These are phyloP conservation scores for Anthopleura xanthogrammica DNA, from an alignment of 92 coral and sea anemone genomes.

Conservation along the genomic window DNA sequence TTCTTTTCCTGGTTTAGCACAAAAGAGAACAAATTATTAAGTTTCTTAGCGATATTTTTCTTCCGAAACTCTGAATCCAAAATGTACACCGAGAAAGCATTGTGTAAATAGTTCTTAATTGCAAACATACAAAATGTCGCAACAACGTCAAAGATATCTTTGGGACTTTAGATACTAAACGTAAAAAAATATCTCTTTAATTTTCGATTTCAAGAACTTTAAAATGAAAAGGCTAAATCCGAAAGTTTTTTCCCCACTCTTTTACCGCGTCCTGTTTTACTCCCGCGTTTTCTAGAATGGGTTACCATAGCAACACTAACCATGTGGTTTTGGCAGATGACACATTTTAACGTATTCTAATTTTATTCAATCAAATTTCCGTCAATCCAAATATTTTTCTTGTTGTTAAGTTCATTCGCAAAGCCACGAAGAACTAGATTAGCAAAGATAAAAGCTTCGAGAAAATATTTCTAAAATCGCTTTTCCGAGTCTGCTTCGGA, in stretches of 20 bases:
- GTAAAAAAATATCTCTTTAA: no score
- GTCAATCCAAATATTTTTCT: neutral
- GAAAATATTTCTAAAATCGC: neutral
- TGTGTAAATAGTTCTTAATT: no score
- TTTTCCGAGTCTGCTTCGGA: no score
- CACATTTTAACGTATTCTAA: slow-evolving; percentile 6
- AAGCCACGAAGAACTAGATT: neutral
- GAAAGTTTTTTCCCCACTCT: neutral
- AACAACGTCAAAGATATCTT: neutral
- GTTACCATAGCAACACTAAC: neutral
- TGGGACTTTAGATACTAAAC: neutral
- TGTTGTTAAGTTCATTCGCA: neutral
- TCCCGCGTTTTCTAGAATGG: neutral
- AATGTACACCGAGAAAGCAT: no score
- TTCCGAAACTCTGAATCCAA: neutral
- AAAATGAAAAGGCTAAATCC: neutral
- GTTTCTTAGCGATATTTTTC: neutral
- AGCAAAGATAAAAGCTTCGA: neutral
- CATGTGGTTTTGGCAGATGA: slow-evolving; percentile 13
- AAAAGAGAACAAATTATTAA: no score
- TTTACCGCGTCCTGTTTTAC: neutral
- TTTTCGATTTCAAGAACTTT: neutral
- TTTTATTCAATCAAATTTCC: neutral
- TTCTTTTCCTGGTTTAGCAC: neutral
- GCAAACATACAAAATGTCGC: no score